Percentiles rank a stretch among this genome's conserved stretches.
phyloP scores from a whole-genome alignment of 2,113 vertebrate genomes.

The Ophthalmolycus amberensis region DNA sequence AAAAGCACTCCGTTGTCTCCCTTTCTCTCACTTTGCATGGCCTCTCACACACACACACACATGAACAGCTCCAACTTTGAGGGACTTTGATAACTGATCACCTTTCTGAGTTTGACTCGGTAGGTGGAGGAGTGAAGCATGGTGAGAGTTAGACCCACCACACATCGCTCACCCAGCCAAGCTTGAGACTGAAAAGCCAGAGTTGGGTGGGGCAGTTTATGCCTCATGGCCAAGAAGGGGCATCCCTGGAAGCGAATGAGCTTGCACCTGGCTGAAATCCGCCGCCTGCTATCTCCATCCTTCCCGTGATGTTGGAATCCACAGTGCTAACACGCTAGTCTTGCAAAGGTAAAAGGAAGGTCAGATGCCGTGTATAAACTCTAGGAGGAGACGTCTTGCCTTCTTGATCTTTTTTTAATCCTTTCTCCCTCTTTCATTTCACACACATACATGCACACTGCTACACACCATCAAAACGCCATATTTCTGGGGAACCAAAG shows the following conservation, averaged over 20 bases:
- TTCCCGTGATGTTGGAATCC: constrained; percentile 32
- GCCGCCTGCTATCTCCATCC: constrained; percentile 17
- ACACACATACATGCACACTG: constrained; percentile 37
- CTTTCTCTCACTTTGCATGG: constrained; percentile 41
- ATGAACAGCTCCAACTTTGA: constrained; percentile 59
- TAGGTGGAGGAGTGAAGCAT: constrained; percentile 43
- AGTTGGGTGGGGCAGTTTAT: constrained; percentile 26
- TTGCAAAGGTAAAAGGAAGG: constrained; percentile 49
- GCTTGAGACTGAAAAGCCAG: constrained; percentile 21
- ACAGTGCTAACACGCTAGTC: constrained; percentile 12
- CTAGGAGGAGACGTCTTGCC: constrained; percentile 23
- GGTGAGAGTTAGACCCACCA: constrained; percentile 58
- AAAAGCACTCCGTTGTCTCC: constrained; percentile 28
- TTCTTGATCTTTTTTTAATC: constrained; percentile 68
- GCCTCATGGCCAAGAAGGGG: constrained; percentile 37
- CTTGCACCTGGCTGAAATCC: constrained; percentile 42
- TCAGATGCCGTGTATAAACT: constrained; percentile 50
- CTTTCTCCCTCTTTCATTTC: constrained; percentile 47
- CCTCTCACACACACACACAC: not conserved
- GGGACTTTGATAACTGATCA: constrained; percentile 73
- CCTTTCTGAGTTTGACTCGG: constrained; percentile 67
- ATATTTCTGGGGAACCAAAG: constrained; percentile 59
- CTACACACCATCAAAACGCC: constrained; percentile 48
- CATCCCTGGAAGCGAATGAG: constrained; percentile 23
- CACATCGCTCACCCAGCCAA: constrained; percentile 54